phyloP scores from a whole-genome alignment of 53 echinoderm and acorn worm genomes.

The Antedon mediterranea region DNA sequence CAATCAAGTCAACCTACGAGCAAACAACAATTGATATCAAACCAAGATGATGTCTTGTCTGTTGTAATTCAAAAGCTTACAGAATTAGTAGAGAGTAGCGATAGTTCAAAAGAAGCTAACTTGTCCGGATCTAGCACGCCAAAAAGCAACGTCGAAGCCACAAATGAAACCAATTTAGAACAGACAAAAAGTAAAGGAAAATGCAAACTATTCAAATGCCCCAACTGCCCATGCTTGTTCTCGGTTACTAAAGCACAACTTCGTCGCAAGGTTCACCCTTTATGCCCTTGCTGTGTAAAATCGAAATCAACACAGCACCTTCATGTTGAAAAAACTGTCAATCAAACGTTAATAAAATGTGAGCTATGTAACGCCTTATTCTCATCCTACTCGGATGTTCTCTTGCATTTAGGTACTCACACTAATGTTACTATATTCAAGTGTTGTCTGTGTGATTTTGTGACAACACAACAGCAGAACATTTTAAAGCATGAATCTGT shows the following conservation, averaged over 20 bases:
- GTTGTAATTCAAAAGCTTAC: constrained; percentile 94
- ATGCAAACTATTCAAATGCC: constrained; percentile 60
- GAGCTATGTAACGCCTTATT: constrained; percentile 55
- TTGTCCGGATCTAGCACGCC: constrained; percentile 20
- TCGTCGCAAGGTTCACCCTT: constrained; percentile 18
- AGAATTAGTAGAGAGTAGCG: constrained; percentile 71
- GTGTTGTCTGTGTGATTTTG: constrained; percentile 85
- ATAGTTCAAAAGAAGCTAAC: constrained; percentile 5
- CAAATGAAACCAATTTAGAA: not conserved
- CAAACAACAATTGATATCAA: constrained; percentile 10
- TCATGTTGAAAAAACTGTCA: not conserved
- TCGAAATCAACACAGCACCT: constrained; percentile 5
- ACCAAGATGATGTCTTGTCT: constrained; percentile 78
- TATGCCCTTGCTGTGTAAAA: constrained; percentile 66
- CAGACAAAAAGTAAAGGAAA: not conserved
- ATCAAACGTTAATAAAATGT: constrained; percentile 14
- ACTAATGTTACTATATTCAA: constrained; percentile 54
- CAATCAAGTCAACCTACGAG: not conserved
- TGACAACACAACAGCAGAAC: constrained; percentile 40
- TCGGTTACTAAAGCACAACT: constrained; percentile 31
- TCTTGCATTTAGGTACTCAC: constrained; percentile 69
- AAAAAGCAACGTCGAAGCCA: not conserved
- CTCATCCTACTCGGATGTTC: constrained; percentile 31
- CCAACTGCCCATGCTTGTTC: constrained; percentile 79
- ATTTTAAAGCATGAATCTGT: constrained; percentile 49